These are phyloP conservation scores for Tiliacea citrago DNA, from an alignment of 2,888 invertebrate species.

Conservation along the genomic window DNA sequence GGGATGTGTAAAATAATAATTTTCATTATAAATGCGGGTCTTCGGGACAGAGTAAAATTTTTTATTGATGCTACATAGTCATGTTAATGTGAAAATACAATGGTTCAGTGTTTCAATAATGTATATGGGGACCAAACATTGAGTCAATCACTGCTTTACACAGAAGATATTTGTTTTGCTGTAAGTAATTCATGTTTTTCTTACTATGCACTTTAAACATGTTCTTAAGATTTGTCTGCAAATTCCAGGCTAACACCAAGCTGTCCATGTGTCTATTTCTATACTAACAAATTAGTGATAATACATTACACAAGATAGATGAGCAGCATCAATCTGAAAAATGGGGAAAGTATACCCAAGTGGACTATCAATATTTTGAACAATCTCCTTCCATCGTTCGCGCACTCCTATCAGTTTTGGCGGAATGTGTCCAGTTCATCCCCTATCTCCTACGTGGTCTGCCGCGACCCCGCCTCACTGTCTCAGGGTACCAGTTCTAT, in stretches of 20 bases:
- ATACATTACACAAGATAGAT: neutral
- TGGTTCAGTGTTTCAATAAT: slow-evolving; percentile 24
- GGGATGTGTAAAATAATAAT: slow-evolving; percentile 53
- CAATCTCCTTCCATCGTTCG: too few relatives aligned
- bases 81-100: slow-evolving; percentile 16
- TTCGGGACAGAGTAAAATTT: slow-evolving; percentile 39
- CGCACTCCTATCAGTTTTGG: too few relatives aligned
- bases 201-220: too few relatives aligned
- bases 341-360: neutral
- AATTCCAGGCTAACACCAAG: neutral
- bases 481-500: too few relatives aligned
- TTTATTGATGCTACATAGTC: slow-evolving; percentile 33
- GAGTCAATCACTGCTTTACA: slow-evolving; percentile 3
- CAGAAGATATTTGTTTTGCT: neutral
- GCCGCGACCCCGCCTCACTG: too few relatives aligned
- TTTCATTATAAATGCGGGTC: slow-evolving; percentile 57
- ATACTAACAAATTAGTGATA: too few relatives aligned
- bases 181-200: slow-evolving; percentile 17
- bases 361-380: too few relatives aligned
- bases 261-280: too few relatives aligned
- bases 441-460: too few relatives aligned
- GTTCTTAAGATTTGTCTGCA: neutral
- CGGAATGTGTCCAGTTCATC: too few relatives aligned
- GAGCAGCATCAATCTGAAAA: neutral
- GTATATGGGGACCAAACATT: slow-evolving; percentile 5